Evolutionary conservation across 2,888 invertebrate genomes (phyloP).

Genomic region (Gerris lacustris): DNA sequence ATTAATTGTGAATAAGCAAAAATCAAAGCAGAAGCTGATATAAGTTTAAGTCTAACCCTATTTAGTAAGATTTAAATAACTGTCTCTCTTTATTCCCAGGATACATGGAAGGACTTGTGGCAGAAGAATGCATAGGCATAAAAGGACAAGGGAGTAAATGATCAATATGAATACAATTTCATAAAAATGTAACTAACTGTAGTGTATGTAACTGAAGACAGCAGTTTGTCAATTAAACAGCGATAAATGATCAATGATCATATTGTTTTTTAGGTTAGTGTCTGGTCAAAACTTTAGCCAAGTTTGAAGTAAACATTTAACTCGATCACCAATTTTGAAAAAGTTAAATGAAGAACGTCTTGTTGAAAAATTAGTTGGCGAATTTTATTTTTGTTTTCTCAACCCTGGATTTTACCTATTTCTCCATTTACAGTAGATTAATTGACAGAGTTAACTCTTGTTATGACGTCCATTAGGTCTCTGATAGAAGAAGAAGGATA

Average conservation of each 20-base stretch:
- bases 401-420: constrained; percentile 2
- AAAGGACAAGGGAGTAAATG: too few species aligned
- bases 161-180: too few species aligned
- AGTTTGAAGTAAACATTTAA: neutral
- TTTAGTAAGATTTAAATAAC: too few species aligned
- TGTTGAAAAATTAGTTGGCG: neutral
- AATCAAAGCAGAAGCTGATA: too few species aligned
- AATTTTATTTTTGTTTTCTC: too few species aligned
- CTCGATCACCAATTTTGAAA: neutral
- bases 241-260: constrained; percentile 13
- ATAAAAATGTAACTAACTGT: neutral
- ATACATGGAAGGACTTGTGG: too few species aligned
- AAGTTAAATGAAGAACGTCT: neutral
- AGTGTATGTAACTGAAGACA: neutral
- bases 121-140: too few species aligned
- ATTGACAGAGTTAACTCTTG: constrained; percentile 6
- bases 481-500: constrained; percentile 6
- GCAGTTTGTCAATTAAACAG: neutral
- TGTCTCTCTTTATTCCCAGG: too few species aligned
- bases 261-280: constrained; percentile 1
- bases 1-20: too few species aligned
- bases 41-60: too few species aligned
- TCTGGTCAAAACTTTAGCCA: neutral
- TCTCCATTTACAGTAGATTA: constrained; percentile 1
- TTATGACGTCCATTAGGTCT: neutral